Evolutionary conservation across 2,888 invertebrate species (phyloP), one percentile per base, ranked within the genome.

Genomic region (Acutogordius australiensis): DNA sequence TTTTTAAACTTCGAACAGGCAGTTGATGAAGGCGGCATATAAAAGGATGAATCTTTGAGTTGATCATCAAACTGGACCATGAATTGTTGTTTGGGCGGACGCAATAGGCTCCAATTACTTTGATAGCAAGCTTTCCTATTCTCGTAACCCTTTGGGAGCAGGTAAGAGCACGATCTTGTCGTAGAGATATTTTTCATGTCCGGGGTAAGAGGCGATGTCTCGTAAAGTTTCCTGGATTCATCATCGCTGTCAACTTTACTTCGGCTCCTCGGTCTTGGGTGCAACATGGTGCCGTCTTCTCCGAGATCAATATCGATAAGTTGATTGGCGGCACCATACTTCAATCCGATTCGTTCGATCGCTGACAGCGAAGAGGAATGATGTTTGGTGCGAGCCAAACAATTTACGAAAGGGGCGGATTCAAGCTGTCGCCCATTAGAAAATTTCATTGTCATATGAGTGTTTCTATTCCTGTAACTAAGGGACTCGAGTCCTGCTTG

Each of bases 31-130:
- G n/a, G n/a, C n/a, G n/a, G n/a, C n/a, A n/a, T n/a, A n/a, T n/a
- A n/a, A n/a, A n/a, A n/a, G n/a, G n/a, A n/a, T n/a, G n/a, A n/a
- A n/a, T n/a, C n/a, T n/a, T n/a, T n/a, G n/a, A n/a, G n/a, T n/a
- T n/a, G 8, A 51, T 51, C 51, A 4, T 51, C 51, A 51, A 51
- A 51, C 23, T 26, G 8, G 4, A 51, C 51, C 13, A 4, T 51
- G 23, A 51, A 51, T 51, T 51, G 51, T 51, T 51, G 51, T 23
- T 51, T 51, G 23, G 51, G 51, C 8, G 51, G 51, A n/a, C 51
- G 8, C 51, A 51, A 21, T 4, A 51, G 23, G 23, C 51, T 51
- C 51, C 51, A 51, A 26, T 51, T 51, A 51, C 51, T 51, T 51
- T n/a, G 4, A 23, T 51, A 51, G 4, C 4, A 23, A 4, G 13